These are phyloP conservation scores for Anoplophora glabripennis DNA, from an alignment of 1,140 invertebrate species.

Conservation along the genomic window DNA sequence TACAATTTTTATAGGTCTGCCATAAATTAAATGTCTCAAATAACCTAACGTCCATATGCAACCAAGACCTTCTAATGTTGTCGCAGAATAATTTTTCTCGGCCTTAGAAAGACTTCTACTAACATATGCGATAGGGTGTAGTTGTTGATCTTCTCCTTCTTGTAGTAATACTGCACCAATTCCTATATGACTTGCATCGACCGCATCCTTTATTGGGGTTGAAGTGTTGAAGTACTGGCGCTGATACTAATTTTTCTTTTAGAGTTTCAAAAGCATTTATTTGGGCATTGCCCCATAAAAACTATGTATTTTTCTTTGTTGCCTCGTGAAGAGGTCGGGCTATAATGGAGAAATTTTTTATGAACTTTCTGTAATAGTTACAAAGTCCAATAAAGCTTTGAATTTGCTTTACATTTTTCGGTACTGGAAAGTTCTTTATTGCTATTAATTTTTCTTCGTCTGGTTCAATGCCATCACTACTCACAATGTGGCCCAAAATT, in stretches of 20 bases:
- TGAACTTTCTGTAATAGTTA: slow-evolving; percentile 26
- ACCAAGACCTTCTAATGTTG: slow-evolving; percentile 49
- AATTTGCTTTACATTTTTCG: slow-evolving; percentile 4
- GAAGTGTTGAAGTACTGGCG: slow-evolving; percentile 28
- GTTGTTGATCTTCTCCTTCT: slow-evolving; percentile 12
- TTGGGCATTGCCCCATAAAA: slow-evolving; percentile 13
- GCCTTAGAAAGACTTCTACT: slow-evolving; percentile 39
- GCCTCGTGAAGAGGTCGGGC: slow-evolving; percentile 7
- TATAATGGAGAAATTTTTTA: slow-evolving; percentile 21
- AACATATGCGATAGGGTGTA: slow-evolving; percentile 30
- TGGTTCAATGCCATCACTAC: neutral
- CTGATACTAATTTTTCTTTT: slow-evolving; percentile 16
- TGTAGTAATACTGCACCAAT: slow-evolving; percentile 27
- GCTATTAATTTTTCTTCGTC: too few relatives aligned
- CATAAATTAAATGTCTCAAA: too few relatives aligned
- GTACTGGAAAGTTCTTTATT: too few relatives aligned
- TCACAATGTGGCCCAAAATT: slow-evolving; percentile 5
- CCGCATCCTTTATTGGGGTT: slow-evolving; percentile 20
- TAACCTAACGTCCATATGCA: slow-evolving; percentile 45
- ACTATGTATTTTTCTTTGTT: slow-evolving; percentile 17
- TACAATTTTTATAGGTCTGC: slow-evolving; percentile 26
- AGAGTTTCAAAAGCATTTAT: slow-evolving; percentile 18
- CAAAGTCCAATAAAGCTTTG: slow-evolving; percentile 17
- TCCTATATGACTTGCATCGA: slow-evolving; percentile 24
- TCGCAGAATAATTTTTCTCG: slow-evolving; percentile 48